Base-by-base conservation (phyloP, 1,140 invertebrate species). In the Brachionus rubens region DNA sequence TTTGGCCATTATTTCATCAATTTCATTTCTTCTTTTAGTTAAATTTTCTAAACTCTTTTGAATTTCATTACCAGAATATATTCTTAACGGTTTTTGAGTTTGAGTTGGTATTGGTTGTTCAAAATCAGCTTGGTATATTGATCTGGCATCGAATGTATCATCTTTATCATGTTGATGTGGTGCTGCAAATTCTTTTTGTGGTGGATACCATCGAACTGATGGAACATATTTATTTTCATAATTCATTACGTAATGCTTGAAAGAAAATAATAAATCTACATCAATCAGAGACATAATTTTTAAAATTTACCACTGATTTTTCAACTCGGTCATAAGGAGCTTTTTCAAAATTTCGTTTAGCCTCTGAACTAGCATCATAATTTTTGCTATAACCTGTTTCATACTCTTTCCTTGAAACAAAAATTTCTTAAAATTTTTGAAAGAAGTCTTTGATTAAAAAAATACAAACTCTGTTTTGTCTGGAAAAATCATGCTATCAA, bases 401-500 rank as follows among this genome's bases (percentile, higher is more conserved):
- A 43, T 21, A 12, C 9, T 41, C 36, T 65, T 65, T 62, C n/a
- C 59, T 65, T 12, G 14, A 33, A 19, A 19, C n/a, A 59, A 59
- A 33, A 33, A 7, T 14, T 46, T 7, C 14, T 14, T 14, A 46
- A 46, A 10, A 46, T 14, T 14, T 7, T 7, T 14, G 14, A 46
- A 46, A 46, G 3, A n/a, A n/a, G n/a, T n/a, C n/a, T n/a, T n/a
- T n/a, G n/a, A n/a, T n/a, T n/a, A n/a, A n/a, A n/a, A n/a, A n/a
- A n/a, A n/a, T n/a, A n/a, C n/a, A n/a, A n/a, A 72, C 68, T 54
- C 68, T 4, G 46, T 50, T 41, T 54, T 48, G 19, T 72, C 68
- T 21, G 68, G 68, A n/a, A 72, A 72, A 50, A 72, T 72, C 46
- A 54, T 72, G 40, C 68, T 72, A 24, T 54, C 68, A 54, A 72